Conservation (phyloP, 1,140 invertebrate species). For the Cotesia glomerata region DNA sequence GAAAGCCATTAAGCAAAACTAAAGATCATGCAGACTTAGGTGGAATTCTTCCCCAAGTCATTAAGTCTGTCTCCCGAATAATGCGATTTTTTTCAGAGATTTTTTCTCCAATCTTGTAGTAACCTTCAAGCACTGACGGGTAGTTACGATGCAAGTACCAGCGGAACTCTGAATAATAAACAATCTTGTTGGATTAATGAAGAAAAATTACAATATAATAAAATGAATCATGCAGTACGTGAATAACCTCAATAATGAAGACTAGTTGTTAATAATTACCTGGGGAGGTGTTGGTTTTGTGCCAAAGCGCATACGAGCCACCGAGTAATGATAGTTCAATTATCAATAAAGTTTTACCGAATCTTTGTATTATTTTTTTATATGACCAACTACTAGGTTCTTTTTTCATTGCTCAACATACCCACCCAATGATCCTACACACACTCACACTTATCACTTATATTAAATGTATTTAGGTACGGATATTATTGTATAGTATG, state of each 20-base stretch:
- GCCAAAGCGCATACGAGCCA: slow-evolving; percentile 45
- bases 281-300: slow-evolving; percentile 50
- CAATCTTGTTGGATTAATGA: neutral
- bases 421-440: neutral
- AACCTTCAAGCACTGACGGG: slow-evolving; percentile 48
- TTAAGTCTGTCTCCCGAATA: slow-evolving; percentile 37
- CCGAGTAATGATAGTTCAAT: slow-evolving; percentile 38
- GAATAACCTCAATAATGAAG: slow-evolving; percentile 21
- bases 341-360: slow-evolving; percentile 29
- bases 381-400: slow-evolving; percentile 30
- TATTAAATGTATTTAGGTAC: neutral
- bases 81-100: slow-evolving; percentile 26
- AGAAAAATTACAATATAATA: neutral
- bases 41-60: slow-evolving; percentile 42
- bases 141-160: slow-evolving; percentile 47
- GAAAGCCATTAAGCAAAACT: slow-evolving; percentile 41
- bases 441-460: neutral
- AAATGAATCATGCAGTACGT: neutral
- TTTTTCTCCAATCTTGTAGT: slow-evolving; percentile 50
- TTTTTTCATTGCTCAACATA: slow-evolving; percentile 50
- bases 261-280: slow-evolving; percentile 40
- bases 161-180: slow-evolving; percentile 49
- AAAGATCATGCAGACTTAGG: slow-evolving; percentile 6
- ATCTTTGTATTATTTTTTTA: neutral
- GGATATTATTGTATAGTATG: no score